Conservation (phyloP, 30 jellyfish, hydroid and myxozoan species). For the Aurelia sp. region DNA sequence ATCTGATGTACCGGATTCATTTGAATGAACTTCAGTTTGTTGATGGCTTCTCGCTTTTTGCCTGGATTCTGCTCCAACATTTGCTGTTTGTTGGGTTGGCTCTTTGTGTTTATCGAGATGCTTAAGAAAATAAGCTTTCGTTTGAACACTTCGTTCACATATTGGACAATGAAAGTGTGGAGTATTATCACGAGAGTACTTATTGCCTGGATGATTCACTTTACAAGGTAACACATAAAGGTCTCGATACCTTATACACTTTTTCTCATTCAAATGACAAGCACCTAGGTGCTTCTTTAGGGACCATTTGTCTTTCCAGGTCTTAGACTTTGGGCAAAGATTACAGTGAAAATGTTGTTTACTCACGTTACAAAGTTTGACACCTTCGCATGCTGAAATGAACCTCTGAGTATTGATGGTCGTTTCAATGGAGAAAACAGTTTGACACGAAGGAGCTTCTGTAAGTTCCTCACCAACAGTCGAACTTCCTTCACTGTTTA, state of each 20-base stretch:
- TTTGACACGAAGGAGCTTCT: background rate
- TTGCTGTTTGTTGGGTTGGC: background rate
- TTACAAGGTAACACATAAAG: constrained; percentile 18
- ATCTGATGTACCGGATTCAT: no score
- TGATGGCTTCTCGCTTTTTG: background rate
- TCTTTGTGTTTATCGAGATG: constrained; percentile 7
- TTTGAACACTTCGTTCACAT: background rate
- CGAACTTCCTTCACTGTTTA: no score
- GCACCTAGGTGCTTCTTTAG: no score
- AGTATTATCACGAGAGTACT: background rate
- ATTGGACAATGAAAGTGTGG: constrained; percentile 25
- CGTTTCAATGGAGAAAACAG: background rate
- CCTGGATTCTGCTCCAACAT: background rate
- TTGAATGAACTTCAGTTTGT: no score
- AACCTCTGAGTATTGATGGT: background rate
- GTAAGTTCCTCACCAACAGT: no score
- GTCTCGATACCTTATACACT: no score
- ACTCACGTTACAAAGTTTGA: background rate
- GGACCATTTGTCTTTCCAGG: no score
- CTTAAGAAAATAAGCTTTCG: background rate
- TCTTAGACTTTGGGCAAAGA: no score
- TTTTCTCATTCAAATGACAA: no score
- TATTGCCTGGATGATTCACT: background rate
- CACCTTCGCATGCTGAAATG: constrained; percentile 6
- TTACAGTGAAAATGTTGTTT: constrained; percentile 15